Conservation (phyloP, 2,888 invertebrate genomes). For the Platycnemis pennipes region DNA sequence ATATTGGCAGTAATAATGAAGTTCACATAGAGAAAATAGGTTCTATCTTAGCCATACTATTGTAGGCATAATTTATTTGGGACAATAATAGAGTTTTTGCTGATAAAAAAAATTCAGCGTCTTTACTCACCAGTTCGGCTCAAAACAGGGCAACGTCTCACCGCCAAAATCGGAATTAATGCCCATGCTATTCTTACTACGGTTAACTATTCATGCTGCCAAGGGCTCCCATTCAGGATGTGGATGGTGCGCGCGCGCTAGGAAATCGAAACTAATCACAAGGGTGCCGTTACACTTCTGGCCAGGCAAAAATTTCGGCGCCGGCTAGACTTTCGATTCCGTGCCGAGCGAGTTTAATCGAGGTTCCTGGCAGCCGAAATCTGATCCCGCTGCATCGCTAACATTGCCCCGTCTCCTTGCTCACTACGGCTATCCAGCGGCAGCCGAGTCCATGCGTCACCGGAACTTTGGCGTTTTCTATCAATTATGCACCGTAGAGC, state of each 20-base stretch:
- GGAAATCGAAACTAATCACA: neutral
- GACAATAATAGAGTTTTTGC: too few relatives aligned
- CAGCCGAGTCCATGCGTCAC: neutral
- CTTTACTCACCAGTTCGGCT: too few relatives aligned
- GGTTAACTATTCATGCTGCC: neutral
- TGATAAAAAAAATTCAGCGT: too few relatives aligned
- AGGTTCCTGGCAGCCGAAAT: neutral
- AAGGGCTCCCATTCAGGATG: neutral
- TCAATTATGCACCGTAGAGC: conserved; percentile 33
- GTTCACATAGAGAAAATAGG: too few relatives aligned
- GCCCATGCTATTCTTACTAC: neutral
- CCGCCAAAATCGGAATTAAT: neutral
- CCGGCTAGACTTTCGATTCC: neutral
- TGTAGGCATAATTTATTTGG: too few relatives aligned
- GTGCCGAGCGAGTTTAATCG: neutral
- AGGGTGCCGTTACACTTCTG: neutral
- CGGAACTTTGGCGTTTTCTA: conserved; percentile 21
- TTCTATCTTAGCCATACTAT: too few relatives aligned
- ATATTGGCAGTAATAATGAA: too few relatives aligned
- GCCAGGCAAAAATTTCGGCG: neutral
- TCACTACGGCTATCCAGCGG: neutral
- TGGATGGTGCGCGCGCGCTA: neutral
- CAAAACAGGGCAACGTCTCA: too few relatives aligned
- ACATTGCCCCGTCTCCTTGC: neutral
- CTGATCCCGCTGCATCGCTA: conserved; percentile 35